A percentile compares a stretch with the other conserved stretches of the same genome.
Conservation (phyloP, 1,140 invertebrate genomes). For the Stratiolaelaps scimitus region DNA sequence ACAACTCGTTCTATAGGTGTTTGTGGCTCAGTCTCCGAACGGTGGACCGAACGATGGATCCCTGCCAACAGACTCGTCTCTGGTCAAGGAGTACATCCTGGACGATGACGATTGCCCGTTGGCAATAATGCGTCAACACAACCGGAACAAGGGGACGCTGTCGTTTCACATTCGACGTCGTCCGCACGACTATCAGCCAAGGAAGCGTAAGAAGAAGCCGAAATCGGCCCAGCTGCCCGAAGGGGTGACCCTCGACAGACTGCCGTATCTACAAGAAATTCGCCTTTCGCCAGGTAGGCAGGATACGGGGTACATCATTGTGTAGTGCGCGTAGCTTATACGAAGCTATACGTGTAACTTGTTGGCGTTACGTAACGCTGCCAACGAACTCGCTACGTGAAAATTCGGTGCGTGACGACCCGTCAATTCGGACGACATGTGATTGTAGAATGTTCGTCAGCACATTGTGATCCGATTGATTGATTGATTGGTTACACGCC, state of each 20-base stretch:
- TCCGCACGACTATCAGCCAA: constrained; percentile 71
- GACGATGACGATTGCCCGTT: constrained; percentile 95
- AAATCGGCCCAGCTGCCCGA: constrained; percentile 39
- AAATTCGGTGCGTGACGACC: too few species aligned
- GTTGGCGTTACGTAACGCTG: too few species aligned
- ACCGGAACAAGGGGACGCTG: constrained; percentile 50
- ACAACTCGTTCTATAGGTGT: too few species aligned
- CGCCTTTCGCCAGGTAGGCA: constrained; percentile 38
- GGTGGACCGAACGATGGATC: constrained; percentile 26
- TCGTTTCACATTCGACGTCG: constrained; percentile 83
- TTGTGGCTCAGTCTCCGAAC: constrained; percentile 35
- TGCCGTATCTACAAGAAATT: constrained; percentile 51
- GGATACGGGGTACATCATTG: background rate
- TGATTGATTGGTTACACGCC: too few species aligned
- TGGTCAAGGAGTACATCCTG: constrained; percentile 62
- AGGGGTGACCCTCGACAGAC: constrained; percentile 46
- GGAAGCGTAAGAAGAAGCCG: constrained; percentile 80
- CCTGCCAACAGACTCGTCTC: constrained; percentile 32
- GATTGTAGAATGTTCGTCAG: too few species aligned
- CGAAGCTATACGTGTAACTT: too few species aligned
- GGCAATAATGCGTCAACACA: constrained; percentile 53
- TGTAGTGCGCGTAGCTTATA: too few species aligned
- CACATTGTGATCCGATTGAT: too few species aligned
- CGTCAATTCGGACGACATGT: too few species aligned
- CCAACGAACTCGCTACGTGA: too few species aligned